These are phyloP conservation scores for Sebastes melanostomus DNA, from an alignment of 2,797 vertebrate genomes.

Conservation along the genomic window DNA sequence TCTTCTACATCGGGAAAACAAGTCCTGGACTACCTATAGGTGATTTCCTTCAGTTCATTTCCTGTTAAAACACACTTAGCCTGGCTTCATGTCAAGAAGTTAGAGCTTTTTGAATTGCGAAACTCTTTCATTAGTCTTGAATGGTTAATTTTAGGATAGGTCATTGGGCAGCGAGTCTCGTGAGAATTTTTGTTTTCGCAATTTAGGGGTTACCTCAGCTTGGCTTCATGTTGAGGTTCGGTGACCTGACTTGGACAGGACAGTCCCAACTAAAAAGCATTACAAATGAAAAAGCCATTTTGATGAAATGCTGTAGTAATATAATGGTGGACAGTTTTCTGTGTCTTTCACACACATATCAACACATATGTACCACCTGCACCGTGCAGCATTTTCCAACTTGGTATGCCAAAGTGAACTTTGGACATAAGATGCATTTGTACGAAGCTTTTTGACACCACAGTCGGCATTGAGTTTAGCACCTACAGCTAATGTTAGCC, in stretches of 20 bases:
- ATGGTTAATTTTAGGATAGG: fast-evolving
- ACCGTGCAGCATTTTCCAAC: not conserved
- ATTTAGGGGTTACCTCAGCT: not conserved
- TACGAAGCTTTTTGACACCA: not conserved
- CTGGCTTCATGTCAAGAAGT: not conserved
- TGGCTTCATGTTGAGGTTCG: not conserved
- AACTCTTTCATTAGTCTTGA: too few species aligned
- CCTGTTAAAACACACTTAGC: not conserved
- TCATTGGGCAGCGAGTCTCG: too few species aligned
- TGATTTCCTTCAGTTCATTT: slow-evolving; percentile 64
- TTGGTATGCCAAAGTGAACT: not conserved
- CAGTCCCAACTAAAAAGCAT: not conserved
- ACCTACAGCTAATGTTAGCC: not conserved
- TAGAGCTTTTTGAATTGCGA: too few species aligned
- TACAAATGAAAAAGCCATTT: not conserved
- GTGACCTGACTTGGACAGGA: too few species aligned
- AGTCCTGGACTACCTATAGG: slow-evolving; percentile 94
- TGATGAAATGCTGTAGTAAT: not conserved
- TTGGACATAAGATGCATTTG: not conserved
- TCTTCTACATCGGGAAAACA: slow-evolving; percentile 92
- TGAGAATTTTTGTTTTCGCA: too few species aligned
- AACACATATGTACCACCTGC: not conserved
- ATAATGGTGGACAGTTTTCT: not conserved
- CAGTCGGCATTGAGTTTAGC: not conserved
- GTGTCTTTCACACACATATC: not conserved